Conservation (phyloP, 2,113 vertebrate species). For the Crypturellus undulatus region DNA sequence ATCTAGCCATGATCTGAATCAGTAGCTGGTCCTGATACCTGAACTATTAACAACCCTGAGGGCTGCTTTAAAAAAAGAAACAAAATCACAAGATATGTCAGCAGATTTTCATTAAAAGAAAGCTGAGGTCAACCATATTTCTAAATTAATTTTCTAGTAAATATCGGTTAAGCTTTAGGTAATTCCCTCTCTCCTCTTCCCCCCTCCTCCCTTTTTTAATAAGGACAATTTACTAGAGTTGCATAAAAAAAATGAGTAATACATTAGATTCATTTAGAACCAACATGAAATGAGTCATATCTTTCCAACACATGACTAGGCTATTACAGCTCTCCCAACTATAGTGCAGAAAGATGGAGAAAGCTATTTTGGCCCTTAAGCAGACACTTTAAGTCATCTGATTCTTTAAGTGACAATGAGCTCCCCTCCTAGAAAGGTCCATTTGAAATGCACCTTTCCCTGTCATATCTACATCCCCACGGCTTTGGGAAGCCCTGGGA, state of each 20-base stretch:
- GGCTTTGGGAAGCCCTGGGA: slow-evolving; percentile 39
- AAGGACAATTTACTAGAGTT: slow-evolving; percentile 63
- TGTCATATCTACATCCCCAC: slow-evolving; percentile 23
- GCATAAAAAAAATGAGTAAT: slow-evolving; percentile 63
- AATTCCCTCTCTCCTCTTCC: neutral
- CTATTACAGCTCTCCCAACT: slow-evolving; percentile 32
- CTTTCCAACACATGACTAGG: slow-evolving; percentile 60
- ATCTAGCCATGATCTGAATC: neutral
- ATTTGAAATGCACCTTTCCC: slow-evolving; percentile 22
- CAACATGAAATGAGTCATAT: slow-evolving; percentile 45
- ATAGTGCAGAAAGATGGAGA: neutral
- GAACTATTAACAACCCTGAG: neutral
- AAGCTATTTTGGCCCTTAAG: slow-evolving; percentile 24
- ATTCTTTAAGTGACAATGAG: slow-evolving; percentile 21
- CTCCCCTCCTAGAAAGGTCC: slow-evolving; percentile 27
- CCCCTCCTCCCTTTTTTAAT: neutral
- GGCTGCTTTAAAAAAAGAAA: slow-evolving; percentile 55
- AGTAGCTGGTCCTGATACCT: slow-evolving; percentile 37
- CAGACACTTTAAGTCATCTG: neutral
- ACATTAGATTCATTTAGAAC: slow-evolving; percentile 25
- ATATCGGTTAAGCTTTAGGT: slow-evolving; percentile 26
- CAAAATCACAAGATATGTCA: slow-evolving; percentile 64
- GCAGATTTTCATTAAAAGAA: slow-evolving; percentile 57
- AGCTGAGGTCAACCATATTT: slow-evolving; percentile 63
- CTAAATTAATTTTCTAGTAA: slow-evolving; percentile 58